Conservation (phyloP, 2,113 vertebrate species). For the Ammodramus savannarum region DNA sequence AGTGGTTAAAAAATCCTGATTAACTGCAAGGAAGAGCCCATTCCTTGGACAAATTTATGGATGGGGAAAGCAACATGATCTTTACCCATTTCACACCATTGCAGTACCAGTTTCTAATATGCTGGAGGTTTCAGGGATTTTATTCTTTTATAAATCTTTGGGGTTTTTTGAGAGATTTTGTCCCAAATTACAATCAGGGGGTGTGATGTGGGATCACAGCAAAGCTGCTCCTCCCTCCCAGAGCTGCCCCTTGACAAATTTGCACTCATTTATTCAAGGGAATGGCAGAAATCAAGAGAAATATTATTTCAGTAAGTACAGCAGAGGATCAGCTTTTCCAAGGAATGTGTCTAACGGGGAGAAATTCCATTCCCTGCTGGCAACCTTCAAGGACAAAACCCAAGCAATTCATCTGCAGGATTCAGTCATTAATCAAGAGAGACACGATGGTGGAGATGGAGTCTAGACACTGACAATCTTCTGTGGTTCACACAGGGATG, state of each 20-base stretch:
- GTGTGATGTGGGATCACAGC: not conserved
- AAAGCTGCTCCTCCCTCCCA: not conserved
- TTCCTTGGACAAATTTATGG: not conserved
- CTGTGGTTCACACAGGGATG: not conserved
- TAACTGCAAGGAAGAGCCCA: not conserved
- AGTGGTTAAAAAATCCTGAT: not conserved
- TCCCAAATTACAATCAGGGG: conserved; percentile 13
- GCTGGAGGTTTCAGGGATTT: not conserved
- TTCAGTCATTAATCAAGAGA: conserved; percentile 43
- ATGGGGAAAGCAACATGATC: not conserved
- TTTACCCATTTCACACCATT: not conserved
- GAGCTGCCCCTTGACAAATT: conserved; percentile 10
- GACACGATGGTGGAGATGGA: not conserved
- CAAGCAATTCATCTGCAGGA: not conserved
- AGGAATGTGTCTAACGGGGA: not conserved
- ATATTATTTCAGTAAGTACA: conserved; percentile 36
- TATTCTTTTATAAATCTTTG: conserved; percentile 32
- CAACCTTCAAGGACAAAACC: conserved; percentile 51
- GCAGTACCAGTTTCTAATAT: not conserved
- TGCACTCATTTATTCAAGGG: conserved; percentile 28
- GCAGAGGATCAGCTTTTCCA: conserved; percentile 12
- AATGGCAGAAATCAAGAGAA: conserved; percentile 56
- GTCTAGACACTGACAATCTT: not conserved
- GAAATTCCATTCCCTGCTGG: not conserved
- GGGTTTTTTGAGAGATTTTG: not conserved